Evolutionary conservation across 1,140 invertebrate genomes (phyloP).

Genomic region (Cherax destructor): DNA sequence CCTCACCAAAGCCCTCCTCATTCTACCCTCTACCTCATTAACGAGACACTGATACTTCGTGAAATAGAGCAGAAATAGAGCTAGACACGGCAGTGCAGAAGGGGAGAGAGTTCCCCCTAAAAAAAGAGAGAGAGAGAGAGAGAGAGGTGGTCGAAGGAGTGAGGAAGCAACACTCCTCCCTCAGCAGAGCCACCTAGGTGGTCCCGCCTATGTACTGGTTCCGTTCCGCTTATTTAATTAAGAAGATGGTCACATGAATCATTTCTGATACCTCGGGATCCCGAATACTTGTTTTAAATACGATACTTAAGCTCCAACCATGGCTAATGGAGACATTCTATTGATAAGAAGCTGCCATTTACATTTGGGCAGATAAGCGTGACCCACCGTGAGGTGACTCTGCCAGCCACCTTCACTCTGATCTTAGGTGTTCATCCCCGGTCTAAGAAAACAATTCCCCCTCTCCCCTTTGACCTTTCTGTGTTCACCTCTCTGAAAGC

Average conservation of each 20-base stretch:
- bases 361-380: not conserved
- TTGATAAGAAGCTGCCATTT: slow-evolving; percentile 25
- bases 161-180: not conserved
- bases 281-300: slow-evolving; percentile 40
- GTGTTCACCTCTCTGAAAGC: too few species aligned
- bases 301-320: slow-evolving; percentile 10
- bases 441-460: too few species aligned
- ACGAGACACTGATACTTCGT: slow-evolving; percentile 12
- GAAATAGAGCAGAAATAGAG: not conserved
- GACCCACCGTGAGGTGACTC: not conserved
- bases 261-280: slow-evolving; percentile 16
- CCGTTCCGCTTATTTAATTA: slow-evolving; percentile 47
- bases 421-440: too few species aligned
- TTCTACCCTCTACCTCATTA: not conserved
- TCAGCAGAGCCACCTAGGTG: not conserved
- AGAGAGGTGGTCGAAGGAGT: not conserved
- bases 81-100: not conserved
- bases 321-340: slow-evolving; percentile 18
- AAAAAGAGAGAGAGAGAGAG: not conserved
- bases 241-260: slow-evolving; percentile 36
- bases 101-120: not conserved
- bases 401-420: too few species aligned
- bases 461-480: too few species aligned
- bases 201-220: slow-evolving; percentile 21
- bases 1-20: not conserved